Conservation (phyloP, 2,113 vertebrate species). For the Lepidothrix coronata region DNA sequence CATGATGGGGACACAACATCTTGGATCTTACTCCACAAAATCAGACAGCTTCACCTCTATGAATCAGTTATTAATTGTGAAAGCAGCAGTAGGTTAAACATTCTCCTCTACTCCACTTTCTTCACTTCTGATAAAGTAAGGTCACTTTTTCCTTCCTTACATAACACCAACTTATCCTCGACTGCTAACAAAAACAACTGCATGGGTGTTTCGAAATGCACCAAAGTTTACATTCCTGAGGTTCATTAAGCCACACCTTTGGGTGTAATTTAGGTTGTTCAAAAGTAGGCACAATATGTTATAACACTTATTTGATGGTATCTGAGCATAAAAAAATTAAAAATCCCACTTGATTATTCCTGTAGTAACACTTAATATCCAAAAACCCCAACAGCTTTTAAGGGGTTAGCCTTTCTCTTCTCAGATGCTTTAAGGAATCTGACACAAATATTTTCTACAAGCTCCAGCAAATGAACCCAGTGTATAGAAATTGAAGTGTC, state of each 20-base stretch:
- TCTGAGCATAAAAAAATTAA: background rate
- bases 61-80: background rate
- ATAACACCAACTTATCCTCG: background rate
- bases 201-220: background rate
- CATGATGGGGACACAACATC: background rate
- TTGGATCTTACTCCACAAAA: background rate
- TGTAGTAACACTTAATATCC: background rate
- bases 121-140: background rate
- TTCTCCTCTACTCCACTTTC: background rate
- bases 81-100: background rate
- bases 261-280: background rate
- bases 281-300: background rate
- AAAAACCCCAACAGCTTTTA: background rate
- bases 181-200: background rate
- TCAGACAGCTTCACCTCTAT: background rate
- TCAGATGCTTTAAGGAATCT: slow-evolving; percentile 1
- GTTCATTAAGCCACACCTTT: background rate
- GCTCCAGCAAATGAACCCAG: background rate
- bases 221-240: background rate
- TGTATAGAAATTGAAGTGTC: slow-evolving; percentile 39
- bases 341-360: background rate
- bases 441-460: slow-evolving; percentile 26
- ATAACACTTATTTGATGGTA: background rate
- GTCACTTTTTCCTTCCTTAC: background rate
- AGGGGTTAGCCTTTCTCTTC: background rate